Evolutionary conservation across 2,888 invertebrate genomes (phyloP).

Genomic region (Macaria notata): DNA sequence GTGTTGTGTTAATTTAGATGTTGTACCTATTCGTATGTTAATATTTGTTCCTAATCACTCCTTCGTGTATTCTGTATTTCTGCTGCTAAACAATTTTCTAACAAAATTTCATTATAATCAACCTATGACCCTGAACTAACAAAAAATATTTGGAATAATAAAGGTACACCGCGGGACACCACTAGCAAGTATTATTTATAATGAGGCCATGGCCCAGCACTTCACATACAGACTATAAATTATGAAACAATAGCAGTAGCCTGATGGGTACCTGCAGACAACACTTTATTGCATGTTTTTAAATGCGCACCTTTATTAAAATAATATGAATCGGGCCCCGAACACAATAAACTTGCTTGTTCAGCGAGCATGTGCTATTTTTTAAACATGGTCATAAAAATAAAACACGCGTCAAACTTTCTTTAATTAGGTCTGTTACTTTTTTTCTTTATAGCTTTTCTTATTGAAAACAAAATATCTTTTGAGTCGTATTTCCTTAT

Average conservation of each 20-base stretch:
- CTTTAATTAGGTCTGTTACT: neutral
- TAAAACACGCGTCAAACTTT: slow-evolving; percentile 5
- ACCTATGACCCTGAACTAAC: too few species aligned
- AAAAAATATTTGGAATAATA: too few species aligned
- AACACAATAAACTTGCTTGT: slow-evolving; percentile 3
- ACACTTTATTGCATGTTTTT: slow-evolving; percentile 21
- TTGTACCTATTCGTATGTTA: too few species aligned
- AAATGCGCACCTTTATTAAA: slow-evolving; percentile 15
- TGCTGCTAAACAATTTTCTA: too few species aligned
- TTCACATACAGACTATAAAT: slow-evolving; percentile 15
- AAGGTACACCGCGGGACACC: too few species aligned
- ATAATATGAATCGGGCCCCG: slow-evolving; percentile 8
- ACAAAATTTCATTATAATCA: too few species aligned
- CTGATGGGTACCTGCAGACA: slow-evolving; percentile 20
- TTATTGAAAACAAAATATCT: too few species aligned
- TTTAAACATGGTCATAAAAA: slow-evolving; percentile 10
- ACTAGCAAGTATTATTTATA: neutral
- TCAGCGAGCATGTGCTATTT: slow-evolving; percentile 1
- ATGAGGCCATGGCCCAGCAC: slow-evolving; percentile 15
- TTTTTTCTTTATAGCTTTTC: too few species aligned
- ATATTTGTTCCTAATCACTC: too few species aligned
- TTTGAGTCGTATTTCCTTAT: too few species aligned
- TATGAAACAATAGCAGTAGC: slow-evolving; percentile 18
- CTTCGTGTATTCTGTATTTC: too few species aligned
- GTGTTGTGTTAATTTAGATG: too few species aligned